Conservation (phyloP, 2,113 vertebrate genomes). For the Phaetusa simplex region DNA sequence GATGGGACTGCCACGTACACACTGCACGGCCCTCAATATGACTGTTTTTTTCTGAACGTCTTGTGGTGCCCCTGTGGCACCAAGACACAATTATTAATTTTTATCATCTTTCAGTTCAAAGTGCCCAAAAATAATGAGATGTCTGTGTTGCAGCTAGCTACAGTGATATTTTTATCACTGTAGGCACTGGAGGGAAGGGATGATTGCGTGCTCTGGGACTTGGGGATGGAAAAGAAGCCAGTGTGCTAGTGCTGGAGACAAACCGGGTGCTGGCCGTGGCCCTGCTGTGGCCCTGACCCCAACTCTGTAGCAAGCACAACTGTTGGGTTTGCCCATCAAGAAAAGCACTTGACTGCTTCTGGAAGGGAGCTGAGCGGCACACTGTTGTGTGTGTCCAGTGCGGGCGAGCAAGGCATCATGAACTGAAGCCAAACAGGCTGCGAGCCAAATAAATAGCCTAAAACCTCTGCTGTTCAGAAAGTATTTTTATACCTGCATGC, state of each 20-base stretch:
- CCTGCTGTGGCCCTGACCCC: fast-evolving
- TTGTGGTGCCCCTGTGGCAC: neutral
- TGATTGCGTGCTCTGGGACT: fast-evolving
- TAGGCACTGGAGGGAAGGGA: neutral
- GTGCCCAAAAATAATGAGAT: neutral
- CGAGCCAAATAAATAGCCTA: neutral
- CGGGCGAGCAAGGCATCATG: neutral
- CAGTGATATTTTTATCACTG: neutral
- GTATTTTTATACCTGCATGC: neutral
- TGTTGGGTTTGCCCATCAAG: neutral
- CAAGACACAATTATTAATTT: neutral
- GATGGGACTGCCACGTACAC: neutral
- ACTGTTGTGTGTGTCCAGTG: fast-evolving
- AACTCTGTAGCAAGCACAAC: neutral
- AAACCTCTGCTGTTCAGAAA: neutral
- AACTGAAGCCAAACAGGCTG: neutral
- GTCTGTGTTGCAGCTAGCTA: neutral
- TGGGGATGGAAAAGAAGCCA: neutral
- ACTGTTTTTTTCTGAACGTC: neutral
- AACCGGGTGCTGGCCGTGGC: neutral
- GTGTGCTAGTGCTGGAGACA: neutral
- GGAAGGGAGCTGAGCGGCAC: neutral
- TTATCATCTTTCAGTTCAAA: neutral
- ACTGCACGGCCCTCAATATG: neutral
- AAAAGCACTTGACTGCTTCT: neutral